Conservation (phyloP, 2,888 invertebrate genomes). For the Coelogynopora nodosa region DNA sequence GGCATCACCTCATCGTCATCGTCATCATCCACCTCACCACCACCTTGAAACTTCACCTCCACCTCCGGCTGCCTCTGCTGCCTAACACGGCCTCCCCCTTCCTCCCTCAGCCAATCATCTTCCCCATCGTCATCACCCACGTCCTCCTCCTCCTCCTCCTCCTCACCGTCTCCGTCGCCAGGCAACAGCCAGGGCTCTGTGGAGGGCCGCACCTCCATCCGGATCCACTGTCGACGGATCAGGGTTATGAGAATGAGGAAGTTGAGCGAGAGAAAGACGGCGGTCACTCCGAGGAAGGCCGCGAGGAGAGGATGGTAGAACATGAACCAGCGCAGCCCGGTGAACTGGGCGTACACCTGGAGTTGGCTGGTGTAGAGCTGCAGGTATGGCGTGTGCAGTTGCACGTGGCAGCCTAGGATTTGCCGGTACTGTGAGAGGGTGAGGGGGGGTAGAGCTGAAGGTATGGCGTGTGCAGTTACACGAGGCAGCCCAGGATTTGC, state of each 20-base stretch:
- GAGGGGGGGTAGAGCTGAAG: slow-evolving; percentile 26
- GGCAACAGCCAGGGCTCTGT: neutral
- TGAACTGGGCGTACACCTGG: slow-evolving; percentile 26
- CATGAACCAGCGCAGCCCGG: slow-evolving; percentile 36
- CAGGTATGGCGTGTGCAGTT: neutral
- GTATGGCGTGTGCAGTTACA: neutral
- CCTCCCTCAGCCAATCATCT: neutral
- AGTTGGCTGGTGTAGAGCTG: slow-evolving; percentile 33
- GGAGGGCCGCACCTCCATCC: neutral
- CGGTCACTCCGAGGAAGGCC: slow-evolving; percentile 9
- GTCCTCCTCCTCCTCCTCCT: neutral
- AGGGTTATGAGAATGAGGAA: slow-evolving; percentile 30
- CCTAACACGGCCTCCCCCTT: neutral
- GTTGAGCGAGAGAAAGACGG: slow-evolving; percentile 33
- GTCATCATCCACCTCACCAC: neutral
- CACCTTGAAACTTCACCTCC: neutral
- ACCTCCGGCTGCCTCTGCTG: no score
- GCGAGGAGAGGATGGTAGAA: slow-evolving; percentile 32
- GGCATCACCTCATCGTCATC: neutral
- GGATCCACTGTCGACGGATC: slow-evolving; percentile 35
- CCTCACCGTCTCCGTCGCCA: neutral
- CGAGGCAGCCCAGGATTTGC: slow-evolving; percentile 15
- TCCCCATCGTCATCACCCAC: neutral
- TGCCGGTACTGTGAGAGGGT: neutral
- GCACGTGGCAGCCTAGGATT: slow-evolving; percentile 16